phyloP scores from a whole-genome alignment of 1,140 invertebrate species.

The Chrysomallon squamiferum region DNA sequence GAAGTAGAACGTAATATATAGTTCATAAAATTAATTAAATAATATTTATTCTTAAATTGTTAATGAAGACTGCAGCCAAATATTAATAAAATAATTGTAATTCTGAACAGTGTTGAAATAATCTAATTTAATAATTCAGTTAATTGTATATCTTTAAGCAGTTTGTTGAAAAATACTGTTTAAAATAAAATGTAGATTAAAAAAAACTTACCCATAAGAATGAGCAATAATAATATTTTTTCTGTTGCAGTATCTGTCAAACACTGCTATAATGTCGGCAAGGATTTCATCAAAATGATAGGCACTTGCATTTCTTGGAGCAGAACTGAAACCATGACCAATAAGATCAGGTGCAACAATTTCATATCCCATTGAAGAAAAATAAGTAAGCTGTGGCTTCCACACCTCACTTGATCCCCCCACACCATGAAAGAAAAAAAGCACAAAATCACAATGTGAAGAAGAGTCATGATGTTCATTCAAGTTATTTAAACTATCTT shows the following conservation, averaged over 20 bases:
- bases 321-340: slow-evolving; percentile 76
- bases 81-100: too few species aligned
- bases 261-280: slow-evolving; percentile 70
- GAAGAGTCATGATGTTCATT: background rate
- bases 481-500: background rate
- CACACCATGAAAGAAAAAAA: slow-evolving; percentile 78
- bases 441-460: slow-evolving; percentile 19
- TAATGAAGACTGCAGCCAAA: background rate
- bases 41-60: background rate
- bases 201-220: slow-evolving; percentile 69
- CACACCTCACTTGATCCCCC: slow-evolving; percentile 76
- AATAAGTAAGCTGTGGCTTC: slow-evolving; percentile 71
- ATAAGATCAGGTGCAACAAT: slow-evolving; percentile 76
- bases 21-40: too few species aligned
- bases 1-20: too few species aligned
- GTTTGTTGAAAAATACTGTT: too few species aligned
- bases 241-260: slow-evolving; percentile 68
- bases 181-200: too few species aligned
- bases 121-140: too few species aligned
- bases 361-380: slow-evolving; percentile 71
- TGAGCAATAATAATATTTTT: slow-evolving; percentile 69
- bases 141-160: too few species aligned
- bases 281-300: slow-evolving; percentile 74
- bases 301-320: slow-evolving; percentile 67
- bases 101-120: too few species aligned